A percentile compares a stretch with the other conserved stretches of the same genome.
Conservation (phyloP, 1,140 invertebrate genomes). For the Magallana gigas region DNA sequence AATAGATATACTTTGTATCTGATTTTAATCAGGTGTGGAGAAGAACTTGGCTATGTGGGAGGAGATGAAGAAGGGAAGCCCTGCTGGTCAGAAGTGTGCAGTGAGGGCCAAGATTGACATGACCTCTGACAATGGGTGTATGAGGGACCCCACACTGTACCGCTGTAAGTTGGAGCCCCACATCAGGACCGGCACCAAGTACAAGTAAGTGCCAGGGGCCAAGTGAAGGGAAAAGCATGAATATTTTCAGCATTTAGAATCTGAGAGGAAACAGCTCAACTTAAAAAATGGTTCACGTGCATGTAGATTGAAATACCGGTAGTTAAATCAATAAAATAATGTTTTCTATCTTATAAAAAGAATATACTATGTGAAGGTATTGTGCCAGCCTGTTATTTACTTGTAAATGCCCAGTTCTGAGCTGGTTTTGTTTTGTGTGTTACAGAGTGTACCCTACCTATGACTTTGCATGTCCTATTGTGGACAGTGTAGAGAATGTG, state of each 20-base stretch:
- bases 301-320: too few species aligned
- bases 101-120: slow-evolving; percentile 98
- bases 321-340: too few species aligned
- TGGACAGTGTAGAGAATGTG: slow-evolving; percentile 97
- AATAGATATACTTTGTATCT: background rate
- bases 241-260: too few species aligned
- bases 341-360: too few species aligned
- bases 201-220: slow-evolving; percentile 87
- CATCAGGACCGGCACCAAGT: slow-evolving; percentile 94
- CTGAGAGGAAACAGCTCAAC: too few species aligned
- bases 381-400: too few species aligned
- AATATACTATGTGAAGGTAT: too few species aligned
- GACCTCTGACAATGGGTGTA: slow-evolving; percentile 96
- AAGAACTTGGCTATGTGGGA: slow-evolving; percentile 95
- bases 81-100: slow-evolving; percentile 91
- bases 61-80: slow-evolving; percentile 94
- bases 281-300: too few species aligned
- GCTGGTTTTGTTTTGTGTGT: slow-evolving; percentile 58
- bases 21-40: slow-evolving; percentile 81
- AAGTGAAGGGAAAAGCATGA: too few species aligned
- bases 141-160: slow-evolving; percentile 99
- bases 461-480: slow-evolving; percentile 99
- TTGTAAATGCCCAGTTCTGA: background rate
- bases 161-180: slow-evolving; percentile 98
- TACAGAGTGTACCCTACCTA: slow-evolving; percentile 98